These are phyloP conservation scores for Drosophila anomalata DNA, from an alignment of 2,888 invertebrate species.

Conservation along the genomic window DNA sequence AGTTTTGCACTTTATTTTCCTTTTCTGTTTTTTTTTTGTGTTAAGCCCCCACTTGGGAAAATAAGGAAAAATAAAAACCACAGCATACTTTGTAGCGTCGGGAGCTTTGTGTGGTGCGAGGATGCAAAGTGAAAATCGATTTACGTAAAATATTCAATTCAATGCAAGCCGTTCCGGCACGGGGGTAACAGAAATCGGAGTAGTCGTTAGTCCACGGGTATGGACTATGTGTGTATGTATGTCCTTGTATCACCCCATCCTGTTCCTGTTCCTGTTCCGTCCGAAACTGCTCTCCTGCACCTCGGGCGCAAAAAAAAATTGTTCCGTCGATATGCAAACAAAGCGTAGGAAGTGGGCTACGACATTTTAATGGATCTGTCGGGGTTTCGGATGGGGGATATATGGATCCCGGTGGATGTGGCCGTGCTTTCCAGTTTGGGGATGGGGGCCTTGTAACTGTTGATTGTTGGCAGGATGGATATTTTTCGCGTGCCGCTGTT, in stretches of 20 bases:
- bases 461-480: slow-evolving; percentile 20
- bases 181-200: background rate
- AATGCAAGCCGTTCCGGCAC: slow-evolving; percentile 5
- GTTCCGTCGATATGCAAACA: slow-evolving; percentile 19
- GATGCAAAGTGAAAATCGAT: slow-evolving; percentile 58
- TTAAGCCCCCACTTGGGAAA: background rate
- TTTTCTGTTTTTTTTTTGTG: background rate
- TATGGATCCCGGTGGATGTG: background rate
- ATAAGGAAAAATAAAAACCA: slow-evolving; percentile 15
- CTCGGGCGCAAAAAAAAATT: background rate
- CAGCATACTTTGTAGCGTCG: slow-evolving; percentile 43
- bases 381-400: slow-evolving; percentile 8
- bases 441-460: slow-evolving; percentile 12
- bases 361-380: slow-evolving; percentile 37
- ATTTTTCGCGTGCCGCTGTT: background rate
- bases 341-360: slow-evolving; percentile 17
- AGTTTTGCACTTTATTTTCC: slow-evolving; percentile 7
- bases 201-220: background rate
- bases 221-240: background rate
- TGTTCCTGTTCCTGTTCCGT: background rate
- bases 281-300: slow-evolving; percentile 10
- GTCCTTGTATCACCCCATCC: background rate
- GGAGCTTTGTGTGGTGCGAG: slow-evolving; percentile 17
- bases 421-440: background rate
- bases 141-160: slow-evolving; percentile 37